A percentile compares a stretch with the other conserved stretches of the same genome.
Evolutionary conservation across 2,888 invertebrate species (phyloP).

Genomic region (Leptinotarsa tumamoca): DNA sequence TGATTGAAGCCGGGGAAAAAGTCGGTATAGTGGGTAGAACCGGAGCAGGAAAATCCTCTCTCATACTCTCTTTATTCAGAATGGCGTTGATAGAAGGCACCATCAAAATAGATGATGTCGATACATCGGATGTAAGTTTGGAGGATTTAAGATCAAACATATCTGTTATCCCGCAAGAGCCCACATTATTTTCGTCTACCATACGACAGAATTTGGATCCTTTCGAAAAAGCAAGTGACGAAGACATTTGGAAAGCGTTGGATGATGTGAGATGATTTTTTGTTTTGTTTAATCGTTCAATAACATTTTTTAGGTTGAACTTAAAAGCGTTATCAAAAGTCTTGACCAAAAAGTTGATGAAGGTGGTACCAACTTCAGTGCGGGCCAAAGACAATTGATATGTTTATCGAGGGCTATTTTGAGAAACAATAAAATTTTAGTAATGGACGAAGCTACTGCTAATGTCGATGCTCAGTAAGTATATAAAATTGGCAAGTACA

Average conservation of each 20-base stretch:
- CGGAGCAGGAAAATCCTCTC: constrained; percentile 88
- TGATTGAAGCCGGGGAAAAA: constrained; percentile 76
- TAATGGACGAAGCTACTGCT: constrained; percentile 93
- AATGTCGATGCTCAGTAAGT: constrained; percentile 88
- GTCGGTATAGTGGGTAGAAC: constrained; percentile 89
- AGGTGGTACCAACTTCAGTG: constrained; percentile 87
- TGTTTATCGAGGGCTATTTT: constrained; percentile 90
- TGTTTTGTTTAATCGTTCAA: not conserved
- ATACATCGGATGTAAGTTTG: constrained; percentile 77
- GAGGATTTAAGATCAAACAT: constrained; percentile 83
- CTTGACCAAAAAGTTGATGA: constrained; percentile 77
- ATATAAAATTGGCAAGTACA: not conserved
- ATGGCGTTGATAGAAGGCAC: constrained; percentile 78
- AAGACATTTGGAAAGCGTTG: constrained; percentile 81
- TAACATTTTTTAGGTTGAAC: constrained; percentile 71
- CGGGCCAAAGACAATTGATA: constrained; percentile 88
- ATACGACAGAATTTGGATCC: constrained; percentile 88
- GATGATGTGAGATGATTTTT: constrained; percentile 67
- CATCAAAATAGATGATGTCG: constrained; percentile 80
- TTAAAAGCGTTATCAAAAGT: constrained; percentile 77
- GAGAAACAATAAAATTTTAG: constrained; percentile 81
- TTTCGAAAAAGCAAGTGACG: constrained; percentile 79
- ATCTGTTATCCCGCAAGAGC: constrained; percentile 88
- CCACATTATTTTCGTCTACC: constrained; percentile 84
- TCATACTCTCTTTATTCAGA: constrained; percentile 85